These are phyloP conservation scores for Pyrrhosoma nymphula DNA, from an alignment of 2,888 invertebrate species.

Conservation along the genomic window DNA sequence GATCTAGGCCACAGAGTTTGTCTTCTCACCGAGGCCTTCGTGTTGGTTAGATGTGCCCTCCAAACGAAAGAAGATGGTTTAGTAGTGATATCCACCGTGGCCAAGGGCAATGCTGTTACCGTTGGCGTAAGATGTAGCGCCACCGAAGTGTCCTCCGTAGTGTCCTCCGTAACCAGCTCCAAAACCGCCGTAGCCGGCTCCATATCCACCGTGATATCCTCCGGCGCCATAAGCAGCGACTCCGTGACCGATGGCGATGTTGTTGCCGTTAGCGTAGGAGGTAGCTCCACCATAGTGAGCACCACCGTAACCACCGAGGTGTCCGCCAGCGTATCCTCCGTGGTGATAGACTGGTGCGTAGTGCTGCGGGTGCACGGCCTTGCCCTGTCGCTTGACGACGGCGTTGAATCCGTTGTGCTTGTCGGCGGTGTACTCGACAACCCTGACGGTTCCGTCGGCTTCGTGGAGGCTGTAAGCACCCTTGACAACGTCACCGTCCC, in stretches of 20 bases:
- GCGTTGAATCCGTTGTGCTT: conserved; percentile 32
- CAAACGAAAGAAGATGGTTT: neutral
- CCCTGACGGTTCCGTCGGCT: neutral
- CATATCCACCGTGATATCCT: neutral
- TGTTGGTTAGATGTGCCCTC: neutral
- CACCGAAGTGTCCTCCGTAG: neutral
- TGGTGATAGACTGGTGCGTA: neutral
- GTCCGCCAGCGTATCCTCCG: neutral
- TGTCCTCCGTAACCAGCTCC: neutral
- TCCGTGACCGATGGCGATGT: neutral
- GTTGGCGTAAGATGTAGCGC: conserved; percentile 30
- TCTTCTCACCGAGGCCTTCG: neutral
- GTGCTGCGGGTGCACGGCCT: conserved; percentile 4
- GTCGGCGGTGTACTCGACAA: conserved; percentile 6
- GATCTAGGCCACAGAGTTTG: neutral
- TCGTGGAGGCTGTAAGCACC: conserved; percentile 21
- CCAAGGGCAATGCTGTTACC: neutral
- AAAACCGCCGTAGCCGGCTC: neutral
- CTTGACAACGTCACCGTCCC: neutral
- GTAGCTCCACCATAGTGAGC: neutral
- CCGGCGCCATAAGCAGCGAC: neutral
- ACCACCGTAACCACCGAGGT: neutral
- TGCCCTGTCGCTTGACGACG: conserved; percentile 26
- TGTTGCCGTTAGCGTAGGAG: conserved; percentile 40
- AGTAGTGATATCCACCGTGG: conserved; percentile 13